A percentile compares a stretch with the other conserved stretches of the same genome.
Conservation (phyloP, 2,113 vertebrate genomes). For the Struthidea cinerea region DNA sequence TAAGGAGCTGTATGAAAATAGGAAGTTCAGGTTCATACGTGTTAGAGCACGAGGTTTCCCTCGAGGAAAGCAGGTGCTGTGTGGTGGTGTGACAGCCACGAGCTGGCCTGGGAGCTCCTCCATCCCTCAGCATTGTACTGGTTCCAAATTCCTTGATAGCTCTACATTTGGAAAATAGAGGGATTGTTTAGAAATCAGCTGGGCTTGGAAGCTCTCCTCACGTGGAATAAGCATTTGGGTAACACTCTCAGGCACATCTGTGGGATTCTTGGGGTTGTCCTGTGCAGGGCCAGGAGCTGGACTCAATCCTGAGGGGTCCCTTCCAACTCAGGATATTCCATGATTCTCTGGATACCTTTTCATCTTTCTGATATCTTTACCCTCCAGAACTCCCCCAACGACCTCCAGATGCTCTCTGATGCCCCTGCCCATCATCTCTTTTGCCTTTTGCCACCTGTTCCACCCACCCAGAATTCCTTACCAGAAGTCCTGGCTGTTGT, state of each 20-base stretch:
- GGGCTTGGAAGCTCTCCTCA: neutral
- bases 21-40: neutral
- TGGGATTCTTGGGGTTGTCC: neutral
- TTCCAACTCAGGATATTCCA: neutral
- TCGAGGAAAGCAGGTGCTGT: neutral
- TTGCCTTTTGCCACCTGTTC: constrained; percentile 92
- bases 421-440: constrained; percentile 97
- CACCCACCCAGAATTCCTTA: constrained; percentile 90
- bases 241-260: neutral
- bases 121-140: neutral
- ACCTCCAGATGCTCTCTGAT: constrained; percentile 96
- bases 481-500: constrained; percentile 95
- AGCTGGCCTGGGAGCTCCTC: neutral
- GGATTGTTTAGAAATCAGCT: neutral
- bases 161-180: neutral
- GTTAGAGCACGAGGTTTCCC: neutral
- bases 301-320: neutral
- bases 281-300: neutral
- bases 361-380: neutral
- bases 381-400: constrained; percentile 92
- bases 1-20: neutral
- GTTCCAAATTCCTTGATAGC: neutral
- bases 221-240: neutral
- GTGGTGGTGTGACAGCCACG: neutral
- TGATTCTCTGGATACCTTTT: neutral